phyloP scores from a whole-genome alignment of 2,888 invertebrate species.

The Punctoribates punctum region DNA sequence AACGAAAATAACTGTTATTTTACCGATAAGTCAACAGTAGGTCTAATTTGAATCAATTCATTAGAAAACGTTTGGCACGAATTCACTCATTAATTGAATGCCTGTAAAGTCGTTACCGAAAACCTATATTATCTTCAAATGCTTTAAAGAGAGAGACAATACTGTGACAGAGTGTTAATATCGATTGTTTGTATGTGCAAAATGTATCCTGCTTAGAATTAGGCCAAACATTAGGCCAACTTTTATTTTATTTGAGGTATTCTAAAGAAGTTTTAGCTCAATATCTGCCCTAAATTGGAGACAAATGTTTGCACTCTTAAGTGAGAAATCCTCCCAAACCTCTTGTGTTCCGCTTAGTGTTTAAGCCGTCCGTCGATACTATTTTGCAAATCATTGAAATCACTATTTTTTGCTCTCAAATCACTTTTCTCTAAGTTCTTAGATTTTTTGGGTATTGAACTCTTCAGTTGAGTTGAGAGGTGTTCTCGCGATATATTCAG shows the following conservation, averaged over 20 bases:
- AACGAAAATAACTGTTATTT: neutral
- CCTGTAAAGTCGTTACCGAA: neutral
- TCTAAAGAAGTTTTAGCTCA: conserved; percentile 6
- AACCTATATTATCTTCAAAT: neutral
- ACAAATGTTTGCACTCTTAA: neutral
- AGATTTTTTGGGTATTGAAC: neutral
- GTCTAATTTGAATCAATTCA: neutral
- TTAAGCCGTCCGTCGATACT: neutral
- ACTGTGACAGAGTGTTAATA: neutral
- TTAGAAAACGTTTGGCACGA: neutral
- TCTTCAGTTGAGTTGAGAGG: neutral
- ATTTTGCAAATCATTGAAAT: conserved; percentile 17
- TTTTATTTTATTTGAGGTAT: conserved; percentile 10
- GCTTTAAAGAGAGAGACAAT: neutral
- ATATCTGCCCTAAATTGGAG: conserved; percentile 15
- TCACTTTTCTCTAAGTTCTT: neutral
- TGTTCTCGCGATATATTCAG: no score
- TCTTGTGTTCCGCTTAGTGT: conserved; percentile 15
- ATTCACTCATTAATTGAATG: neutral
- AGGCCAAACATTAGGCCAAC: conserved; percentile 22
- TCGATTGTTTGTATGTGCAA: neutral
- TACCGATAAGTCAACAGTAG: neutral
- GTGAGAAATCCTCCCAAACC: conserved; percentile 21
- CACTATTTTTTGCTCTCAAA: neutral
- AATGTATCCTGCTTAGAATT: neutral